A percentile compares a stretch with the other conserved stretches of the same genome.
Evolutionary conservation across 2,797 vertebrate species (phyloP).

Genomic region (Lacerta viridis): DNA sequence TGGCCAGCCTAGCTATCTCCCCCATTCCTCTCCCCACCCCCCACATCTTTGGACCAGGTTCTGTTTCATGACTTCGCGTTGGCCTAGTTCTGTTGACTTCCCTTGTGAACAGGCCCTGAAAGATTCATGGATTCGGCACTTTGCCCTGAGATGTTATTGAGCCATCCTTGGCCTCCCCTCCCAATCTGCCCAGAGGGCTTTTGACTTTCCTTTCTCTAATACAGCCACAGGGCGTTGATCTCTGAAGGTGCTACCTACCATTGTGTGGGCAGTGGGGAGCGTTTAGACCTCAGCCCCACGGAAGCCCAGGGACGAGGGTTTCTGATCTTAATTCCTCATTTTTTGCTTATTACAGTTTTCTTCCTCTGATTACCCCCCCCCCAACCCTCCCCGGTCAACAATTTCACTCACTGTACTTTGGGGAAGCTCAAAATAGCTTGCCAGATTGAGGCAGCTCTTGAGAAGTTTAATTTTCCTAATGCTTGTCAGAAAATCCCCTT

Average conservation of each 20-base stretch:
- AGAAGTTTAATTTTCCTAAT: constrained; percentile 79
- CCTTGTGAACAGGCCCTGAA: background rate
- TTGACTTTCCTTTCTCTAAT: background rate
- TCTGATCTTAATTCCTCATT: constrained; percentile 16
- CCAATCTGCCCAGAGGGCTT: accelerated
- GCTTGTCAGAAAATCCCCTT: constrained; percentile 74
- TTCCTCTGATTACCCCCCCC: constrained; percentile 23
- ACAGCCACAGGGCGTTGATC: too few species aligned
- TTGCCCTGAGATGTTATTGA: background rate
- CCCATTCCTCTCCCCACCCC: background rate
- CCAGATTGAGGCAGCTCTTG: constrained; percentile 71
- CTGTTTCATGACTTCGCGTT: background rate
- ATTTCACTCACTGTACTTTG: constrained; percentile 58
- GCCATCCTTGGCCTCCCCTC: background rate
- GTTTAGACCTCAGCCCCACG: background rate
- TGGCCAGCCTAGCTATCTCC: too few species aligned
- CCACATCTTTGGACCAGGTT: background rate
- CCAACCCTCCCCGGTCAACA: constrained; percentile 22
- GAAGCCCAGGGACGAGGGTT: background rate
- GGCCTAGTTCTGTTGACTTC: background rate
- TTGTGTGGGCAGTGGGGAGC: background rate
- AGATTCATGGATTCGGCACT: accelerated
- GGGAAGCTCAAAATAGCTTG: constrained; percentile 71
- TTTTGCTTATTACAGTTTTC: constrained; percentile 50
- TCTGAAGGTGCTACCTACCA: background rate